Percentiles rank a stretch among this genome's conserved stretches.
Conservation (phyloP, 1,140 invertebrate species). For the Himalopsyche phryganea region DNA sequence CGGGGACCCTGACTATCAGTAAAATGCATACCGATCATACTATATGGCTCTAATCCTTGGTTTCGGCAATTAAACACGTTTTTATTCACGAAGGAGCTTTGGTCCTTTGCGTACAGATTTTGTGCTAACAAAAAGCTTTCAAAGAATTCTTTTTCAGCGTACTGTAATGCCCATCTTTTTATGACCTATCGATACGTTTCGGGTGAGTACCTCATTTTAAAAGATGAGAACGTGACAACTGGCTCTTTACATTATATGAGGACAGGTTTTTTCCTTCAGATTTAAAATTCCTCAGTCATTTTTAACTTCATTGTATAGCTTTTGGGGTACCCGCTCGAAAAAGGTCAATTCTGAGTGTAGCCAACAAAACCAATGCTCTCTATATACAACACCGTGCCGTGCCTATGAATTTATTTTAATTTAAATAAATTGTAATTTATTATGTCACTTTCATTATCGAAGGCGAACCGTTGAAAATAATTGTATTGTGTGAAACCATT, state of each 20-base stretch:
- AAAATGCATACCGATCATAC: not conserved
- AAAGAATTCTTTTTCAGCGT: slow-evolving; percentile 11
- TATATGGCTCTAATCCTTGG: slow-evolving; percentile 20
- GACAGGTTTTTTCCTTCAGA: slow-evolving; percentile 11
- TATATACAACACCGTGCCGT: too few species aligned
- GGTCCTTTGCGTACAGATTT: slow-evolving; percentile 3
- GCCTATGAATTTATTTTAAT: slow-evolving; percentile 15
- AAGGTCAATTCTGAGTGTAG: slow-evolving; percentile 16
- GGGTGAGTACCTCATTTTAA: slow-evolving; percentile 18
- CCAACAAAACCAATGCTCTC: slow-evolving; percentile 2
- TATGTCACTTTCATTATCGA: slow-evolving; percentile 20
- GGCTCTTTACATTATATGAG: slow-evolving; percentile 9
- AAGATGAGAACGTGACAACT: slow-evolving; percentile 30
- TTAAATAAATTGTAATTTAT: slow-evolving; percentile 33
- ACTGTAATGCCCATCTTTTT: slow-evolving; percentile 16
- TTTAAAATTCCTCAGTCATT: slow-evolving; percentile 23
- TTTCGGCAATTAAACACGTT: slow-evolving; percentile 34
- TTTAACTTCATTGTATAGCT: slow-evolving; percentile 12
- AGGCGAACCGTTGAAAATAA: not conserved
- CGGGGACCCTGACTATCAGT: not conserved
- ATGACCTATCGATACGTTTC: slow-evolving; percentile 30
- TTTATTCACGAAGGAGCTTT: slow-evolving; percentile 22
- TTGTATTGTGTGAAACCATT: slow-evolving; percentile 13
- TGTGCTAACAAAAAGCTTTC: slow-evolving; percentile 21
- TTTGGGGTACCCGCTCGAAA: slow-evolving; percentile 3